phyloP scores from a whole-genome alignment of 1,140 invertebrate genomes.

The Brachionus koreanus region DNA sequence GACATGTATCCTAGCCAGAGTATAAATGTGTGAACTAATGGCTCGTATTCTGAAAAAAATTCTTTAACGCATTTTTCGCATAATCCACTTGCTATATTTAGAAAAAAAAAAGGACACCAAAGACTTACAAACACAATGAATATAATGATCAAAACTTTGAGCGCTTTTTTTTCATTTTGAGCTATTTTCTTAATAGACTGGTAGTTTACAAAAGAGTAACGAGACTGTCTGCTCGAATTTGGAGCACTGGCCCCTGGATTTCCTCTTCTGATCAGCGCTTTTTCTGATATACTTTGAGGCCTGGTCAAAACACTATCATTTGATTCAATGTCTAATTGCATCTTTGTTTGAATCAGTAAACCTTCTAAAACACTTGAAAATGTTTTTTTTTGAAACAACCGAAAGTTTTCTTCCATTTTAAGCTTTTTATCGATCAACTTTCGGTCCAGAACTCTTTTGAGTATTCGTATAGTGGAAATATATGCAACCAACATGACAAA shows the following conservation, averaged over 20 bases:
- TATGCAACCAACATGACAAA: conserved; percentile 35
- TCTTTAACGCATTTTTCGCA: conserved; percentile 49
- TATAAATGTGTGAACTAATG: conserved; percentile 45
- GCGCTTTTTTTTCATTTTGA: conserved; percentile 49
- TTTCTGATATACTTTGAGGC: not conserved
- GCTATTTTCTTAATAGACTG: conserved; percentile 35
- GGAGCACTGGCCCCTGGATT: not conserved
- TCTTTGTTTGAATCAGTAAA: not conserved
- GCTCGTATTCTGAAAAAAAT: conserved; percentile 51
- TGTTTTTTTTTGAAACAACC: conserved; percentile 28
- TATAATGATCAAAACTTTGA: conserved; percentile 57
- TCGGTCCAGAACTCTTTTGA: not conserved
- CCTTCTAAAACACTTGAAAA: conserved; percentile 24
- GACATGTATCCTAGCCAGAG: conserved; percentile 58
- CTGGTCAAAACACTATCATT: not conserved
- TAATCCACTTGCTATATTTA: conserved; percentile 52
- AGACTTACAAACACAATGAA: conserved; percentile 56
- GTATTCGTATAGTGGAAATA: conserved; percentile 28
- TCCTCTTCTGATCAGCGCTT: not conserved
- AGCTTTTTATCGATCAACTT: conserved; percentile 32
- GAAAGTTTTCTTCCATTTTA: conserved; percentile 25
- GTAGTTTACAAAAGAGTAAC: conserved; percentile 27
- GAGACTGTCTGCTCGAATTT: not conserved
- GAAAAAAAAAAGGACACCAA: conserved; percentile 58
- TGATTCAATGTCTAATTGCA: not conserved